Evolutionary conservation across 2,888 invertebrate genomes (phyloP).

Genomic region (Byasa hedistus): DNA sequence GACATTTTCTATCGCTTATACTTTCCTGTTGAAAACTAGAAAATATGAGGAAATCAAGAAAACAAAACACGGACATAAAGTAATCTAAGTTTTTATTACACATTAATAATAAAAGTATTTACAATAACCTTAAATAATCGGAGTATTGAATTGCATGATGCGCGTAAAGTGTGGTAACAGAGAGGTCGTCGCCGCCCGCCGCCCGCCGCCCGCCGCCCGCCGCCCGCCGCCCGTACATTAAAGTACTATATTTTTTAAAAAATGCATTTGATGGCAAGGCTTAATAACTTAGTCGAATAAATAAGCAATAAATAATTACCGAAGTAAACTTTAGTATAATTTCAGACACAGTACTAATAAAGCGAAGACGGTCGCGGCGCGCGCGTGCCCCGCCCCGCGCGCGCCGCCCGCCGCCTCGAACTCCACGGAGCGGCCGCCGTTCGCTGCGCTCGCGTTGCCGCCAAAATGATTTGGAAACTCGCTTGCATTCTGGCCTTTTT

Average conservation of each 20-base stretch:
- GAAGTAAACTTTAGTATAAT: constrained; percentile 35
- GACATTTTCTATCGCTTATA: no score
- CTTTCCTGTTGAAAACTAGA: no score
- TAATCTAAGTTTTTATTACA: constrained; percentile 43
- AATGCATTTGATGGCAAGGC: constrained; percentile 76
- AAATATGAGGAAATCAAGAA: neutral
- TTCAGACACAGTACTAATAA: constrained; percentile 49
- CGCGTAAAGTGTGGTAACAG: constrained; percentile 64
- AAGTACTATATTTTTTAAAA: constrained; percentile 44
- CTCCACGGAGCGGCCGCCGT: constrained; percentile 53
- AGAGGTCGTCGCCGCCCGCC: constrained; percentile 37
- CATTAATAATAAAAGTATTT: constrained; percentile 67
- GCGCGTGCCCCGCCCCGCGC: constrained; percentile 21
- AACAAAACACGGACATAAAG: constrained; percentile 22
- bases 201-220: no score
- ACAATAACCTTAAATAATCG: constrained; percentile 67
- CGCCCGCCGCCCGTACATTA: constrained; percentile 40
- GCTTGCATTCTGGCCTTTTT: constrained; percentile 52
- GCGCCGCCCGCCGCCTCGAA: constrained; percentile 40
- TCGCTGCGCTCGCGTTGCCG: constrained; percentile 42
- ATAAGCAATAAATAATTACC: constrained; percentile 56
- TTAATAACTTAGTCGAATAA: constrained; percentile 67
- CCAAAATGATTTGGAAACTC: constrained; percentile 41
- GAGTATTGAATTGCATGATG: constrained; percentile 73
- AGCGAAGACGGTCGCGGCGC: constrained; percentile 42